These are phyloP conservation scores for Tapera naevia DNA, from an alignment of 2,797 vertebrate species.

Conservation along the genomic window DNA sequence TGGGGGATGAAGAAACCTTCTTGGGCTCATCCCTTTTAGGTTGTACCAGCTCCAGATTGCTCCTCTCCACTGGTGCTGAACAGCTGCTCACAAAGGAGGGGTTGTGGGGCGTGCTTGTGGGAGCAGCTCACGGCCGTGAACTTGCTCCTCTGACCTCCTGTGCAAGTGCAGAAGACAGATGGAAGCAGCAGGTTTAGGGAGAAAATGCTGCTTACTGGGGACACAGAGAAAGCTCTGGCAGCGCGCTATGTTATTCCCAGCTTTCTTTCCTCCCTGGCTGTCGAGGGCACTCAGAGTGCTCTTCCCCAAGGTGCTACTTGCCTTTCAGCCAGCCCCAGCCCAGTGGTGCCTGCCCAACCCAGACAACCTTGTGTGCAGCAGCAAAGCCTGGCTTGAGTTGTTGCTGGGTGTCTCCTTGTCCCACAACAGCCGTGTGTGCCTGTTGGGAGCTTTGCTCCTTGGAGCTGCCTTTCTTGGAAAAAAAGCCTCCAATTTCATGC, in stretches of 20 bases:
- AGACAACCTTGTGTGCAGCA: fast-evolving
- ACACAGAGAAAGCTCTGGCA: fast-evolving
- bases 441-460: background rate
- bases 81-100: background rate
- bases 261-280: background rate
- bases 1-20: background rate
- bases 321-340: background rate
- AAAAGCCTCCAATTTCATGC: background rate
- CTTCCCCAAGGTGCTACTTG: background rate
- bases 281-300: background rate
- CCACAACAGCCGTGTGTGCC: fast-evolving
- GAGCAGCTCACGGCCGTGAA: background rate
- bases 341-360: background rate
- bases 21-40: background rate
- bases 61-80: background rate
- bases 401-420: background rate
- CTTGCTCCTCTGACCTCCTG: background rate
- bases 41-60: background rate
- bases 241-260: background rate
- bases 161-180: background rate
- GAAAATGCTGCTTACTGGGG: background rate
- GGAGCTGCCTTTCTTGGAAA: background rate
- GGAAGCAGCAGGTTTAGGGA: background rate
- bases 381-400: background rate
- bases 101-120: background rate